Percentiles rank a stretch among this genome's conserved stretches.
Evolutionary conservation across 2,113 vertebrate genomes (phyloP).

Genomic region (Anhinga anhinga): DNA sequence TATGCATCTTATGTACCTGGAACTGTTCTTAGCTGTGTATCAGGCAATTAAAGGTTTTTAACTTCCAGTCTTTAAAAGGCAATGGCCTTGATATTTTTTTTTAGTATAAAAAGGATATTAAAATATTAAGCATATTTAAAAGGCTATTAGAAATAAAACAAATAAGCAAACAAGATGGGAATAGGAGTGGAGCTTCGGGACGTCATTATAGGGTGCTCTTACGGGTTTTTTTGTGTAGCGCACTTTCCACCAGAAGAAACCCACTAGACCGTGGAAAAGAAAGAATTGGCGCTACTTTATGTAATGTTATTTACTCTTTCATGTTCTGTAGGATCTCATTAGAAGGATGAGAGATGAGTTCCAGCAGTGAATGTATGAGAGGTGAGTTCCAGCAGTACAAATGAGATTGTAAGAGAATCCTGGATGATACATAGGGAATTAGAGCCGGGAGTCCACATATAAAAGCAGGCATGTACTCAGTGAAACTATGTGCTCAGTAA

Average conservation of each 20-base stretch:
- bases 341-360: neutral
- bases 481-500: neutral
- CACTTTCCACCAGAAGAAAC: neutral
- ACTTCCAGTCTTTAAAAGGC: neutral
- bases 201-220: neutral
- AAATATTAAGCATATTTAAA: constrained; percentile 5
- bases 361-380: neutral
- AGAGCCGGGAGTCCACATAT: neutral
- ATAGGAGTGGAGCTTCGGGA: neutral
- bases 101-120: neutral
- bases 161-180: neutral
- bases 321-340: neutral
- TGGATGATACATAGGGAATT: neutral
- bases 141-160: neutral
- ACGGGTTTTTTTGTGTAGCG: neutral
- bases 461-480: neutral
- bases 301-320: neutral
- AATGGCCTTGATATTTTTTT: neutral
- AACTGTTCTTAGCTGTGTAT: neutral
- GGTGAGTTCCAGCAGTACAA: neutral
- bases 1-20: neutral
- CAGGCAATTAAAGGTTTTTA: constrained; percentile 1
- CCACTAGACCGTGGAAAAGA: neutral
- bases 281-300: neutral
- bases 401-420: constrained; percentile 29